These are phyloP conservation scores for Thunnus maccoyii DNA, from an alignment of 2,113 vertebrate species.

Conservation along the genomic window DNA sequence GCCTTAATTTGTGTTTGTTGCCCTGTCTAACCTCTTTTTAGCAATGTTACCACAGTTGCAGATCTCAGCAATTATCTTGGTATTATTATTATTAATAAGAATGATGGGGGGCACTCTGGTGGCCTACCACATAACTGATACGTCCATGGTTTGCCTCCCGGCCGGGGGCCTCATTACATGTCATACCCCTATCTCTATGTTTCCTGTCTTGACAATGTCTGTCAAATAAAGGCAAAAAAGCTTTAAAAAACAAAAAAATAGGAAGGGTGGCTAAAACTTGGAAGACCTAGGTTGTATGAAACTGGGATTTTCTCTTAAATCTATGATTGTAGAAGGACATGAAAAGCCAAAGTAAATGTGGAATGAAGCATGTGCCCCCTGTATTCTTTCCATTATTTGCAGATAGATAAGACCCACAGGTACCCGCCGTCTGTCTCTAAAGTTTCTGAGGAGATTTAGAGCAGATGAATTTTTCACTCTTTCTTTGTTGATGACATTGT, in stretches of 20 bases:
- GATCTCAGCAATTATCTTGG: not conserved
- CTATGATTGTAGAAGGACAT: conserved; percentile 3
- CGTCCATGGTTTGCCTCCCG: too few species aligned
- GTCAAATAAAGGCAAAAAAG: too few species aligned
- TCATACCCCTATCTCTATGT: too few species aligned
- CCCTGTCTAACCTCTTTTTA: not conserved
- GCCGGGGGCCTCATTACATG: too few species aligned
- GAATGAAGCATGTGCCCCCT: not conserved
- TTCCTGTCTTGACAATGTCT: too few species aligned
- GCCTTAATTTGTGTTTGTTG: not conserved
- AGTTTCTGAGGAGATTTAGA: conserved; percentile 44
- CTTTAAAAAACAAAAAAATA: too few species aligned
- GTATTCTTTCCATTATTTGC: conserved; percentile 17
- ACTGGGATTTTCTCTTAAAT: not conserved
- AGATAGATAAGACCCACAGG: conserved; percentile 35
- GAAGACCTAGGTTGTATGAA: not conserved
- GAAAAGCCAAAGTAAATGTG: conserved; percentile 19
- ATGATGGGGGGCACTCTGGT: too few species aligned
- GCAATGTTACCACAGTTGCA: not conserved
- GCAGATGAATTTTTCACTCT: conserved; percentile 32
- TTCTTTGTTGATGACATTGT: conserved; percentile 60
- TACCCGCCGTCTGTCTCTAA: conserved; percentile 31
- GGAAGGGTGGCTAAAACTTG: not conserved
- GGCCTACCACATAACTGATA: too few species aligned
- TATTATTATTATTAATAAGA: not conserved